phyloP scores from a whole-genome alignment of 2,888 invertebrate genomes.

The Tortrix viridana region DNA sequence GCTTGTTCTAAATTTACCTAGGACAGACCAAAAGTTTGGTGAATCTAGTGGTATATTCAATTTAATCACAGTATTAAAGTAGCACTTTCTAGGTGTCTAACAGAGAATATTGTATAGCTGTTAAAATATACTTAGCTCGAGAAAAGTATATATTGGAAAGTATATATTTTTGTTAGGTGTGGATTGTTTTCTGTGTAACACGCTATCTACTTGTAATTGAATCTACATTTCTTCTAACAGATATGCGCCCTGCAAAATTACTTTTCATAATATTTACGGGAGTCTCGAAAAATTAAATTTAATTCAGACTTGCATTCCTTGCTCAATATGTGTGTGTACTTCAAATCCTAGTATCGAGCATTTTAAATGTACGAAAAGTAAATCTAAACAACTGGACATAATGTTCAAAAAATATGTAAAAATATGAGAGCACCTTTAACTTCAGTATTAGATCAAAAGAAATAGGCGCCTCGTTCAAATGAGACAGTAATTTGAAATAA shows the following conservation, averaged over 20 bases:
- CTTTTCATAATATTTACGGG: background rate
- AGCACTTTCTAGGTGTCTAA: constrained; percentile 56
- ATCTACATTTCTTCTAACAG: constrained; percentile 16
- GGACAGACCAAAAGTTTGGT: constrained; percentile 45
- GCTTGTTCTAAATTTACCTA: constrained; percentile 36
- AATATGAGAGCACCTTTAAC: background rate
- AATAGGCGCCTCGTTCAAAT: too few species aligned
- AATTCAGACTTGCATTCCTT: too few species aligned
- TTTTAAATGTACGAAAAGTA: background rate
- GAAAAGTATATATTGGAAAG: constrained; percentile 43
- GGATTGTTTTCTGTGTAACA: constrained; percentile 54
- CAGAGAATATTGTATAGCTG: constrained; percentile 60
- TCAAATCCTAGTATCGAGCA: too few species aligned
- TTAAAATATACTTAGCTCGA: constrained; percentile 50
- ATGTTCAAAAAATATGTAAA: background rate
- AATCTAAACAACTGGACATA: background rate
- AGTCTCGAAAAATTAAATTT: too few species aligned
- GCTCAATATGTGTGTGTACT: too few species aligned
- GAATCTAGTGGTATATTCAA: constrained; percentile 47
- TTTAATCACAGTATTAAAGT: constrained; percentile 48
- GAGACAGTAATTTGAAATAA: too few species aligned
- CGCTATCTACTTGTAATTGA: constrained; percentile 37
- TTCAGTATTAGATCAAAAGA: constrained; percentile 12
- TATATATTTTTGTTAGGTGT: constrained; percentile 77
- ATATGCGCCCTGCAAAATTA: background rate